Evolutionary conservation across 2,888 invertebrate species (phyloP).

Genomic region (Hoplodrina ambigua): DNA sequence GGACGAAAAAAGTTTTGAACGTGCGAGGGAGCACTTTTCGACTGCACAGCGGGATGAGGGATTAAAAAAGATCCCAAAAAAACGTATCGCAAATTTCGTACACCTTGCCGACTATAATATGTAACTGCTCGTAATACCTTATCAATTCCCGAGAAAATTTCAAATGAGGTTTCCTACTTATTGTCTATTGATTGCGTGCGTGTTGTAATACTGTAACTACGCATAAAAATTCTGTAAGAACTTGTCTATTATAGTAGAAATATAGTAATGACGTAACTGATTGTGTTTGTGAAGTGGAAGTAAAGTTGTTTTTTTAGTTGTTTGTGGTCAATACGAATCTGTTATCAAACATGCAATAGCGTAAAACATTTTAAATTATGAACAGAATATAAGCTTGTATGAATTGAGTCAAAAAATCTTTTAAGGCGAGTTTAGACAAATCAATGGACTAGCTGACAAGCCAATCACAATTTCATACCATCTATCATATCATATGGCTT

Average conservation of each 20-base stretch:
- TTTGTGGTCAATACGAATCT: background rate
- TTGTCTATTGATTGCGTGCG: slow-evolving; percentile 52
- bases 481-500: background rate
- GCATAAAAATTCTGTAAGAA: slow-evolving; percentile 52
- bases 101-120: slow-evolving; percentile 51
- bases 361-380: background rate
- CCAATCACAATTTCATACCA: background rate
- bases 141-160: slow-evolving; percentile 53
- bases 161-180: slow-evolving; percentile 54
- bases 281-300: slow-evolving; percentile 38
- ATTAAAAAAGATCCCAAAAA: slow-evolving; percentile 55
- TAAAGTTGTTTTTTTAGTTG: slow-evolving; percentile 17
- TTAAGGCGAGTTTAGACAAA: background rate
- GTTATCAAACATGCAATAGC: background rate
- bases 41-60: slow-evolving; percentile 64
- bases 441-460: background rate
- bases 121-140: slow-evolving; percentile 54
- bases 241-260: slow-evolving; percentile 30
- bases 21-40: slow-evolving; percentile 70
- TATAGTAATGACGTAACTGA: slow-evolving; percentile 44
- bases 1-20: slow-evolving; percentile 71
- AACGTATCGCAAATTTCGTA: slow-evolving; percentile 32
- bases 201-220: slow-evolving; percentile 31
- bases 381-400: background rate
- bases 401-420: background rate